Evolutionary conservation across 2,113 vertebrate genomes (phyloP).

Genomic region (Takifugu flavidus): DNA sequence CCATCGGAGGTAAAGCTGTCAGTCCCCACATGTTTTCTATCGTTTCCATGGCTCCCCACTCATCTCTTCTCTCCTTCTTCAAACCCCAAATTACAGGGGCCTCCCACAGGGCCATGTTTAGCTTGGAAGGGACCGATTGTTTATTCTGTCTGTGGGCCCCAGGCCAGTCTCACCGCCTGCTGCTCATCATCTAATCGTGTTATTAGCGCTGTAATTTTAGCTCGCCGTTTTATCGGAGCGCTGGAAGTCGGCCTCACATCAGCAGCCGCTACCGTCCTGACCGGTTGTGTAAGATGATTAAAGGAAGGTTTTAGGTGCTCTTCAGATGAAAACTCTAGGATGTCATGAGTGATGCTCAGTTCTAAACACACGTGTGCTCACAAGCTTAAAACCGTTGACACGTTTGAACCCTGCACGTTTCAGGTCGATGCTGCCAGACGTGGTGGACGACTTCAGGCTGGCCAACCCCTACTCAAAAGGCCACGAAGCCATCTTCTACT

Average conservation of each 20-base stretch:
- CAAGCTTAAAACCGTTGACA: neutral
- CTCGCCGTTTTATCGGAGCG: constrained; percentile 23
- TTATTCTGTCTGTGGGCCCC: constrained; percentile 35
- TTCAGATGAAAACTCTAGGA: neutral
- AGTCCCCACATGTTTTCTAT: constrained; percentile 11
- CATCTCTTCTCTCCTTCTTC: constrained; percentile 27
- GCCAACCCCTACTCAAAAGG: constrained; percentile 80
- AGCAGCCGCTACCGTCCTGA: constrained; percentile 3
- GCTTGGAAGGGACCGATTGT: constrained; percentile 53
- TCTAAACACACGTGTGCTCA: constrained; percentile 5
- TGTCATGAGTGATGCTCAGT: neutral
- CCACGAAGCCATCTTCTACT: constrained; percentile 96
- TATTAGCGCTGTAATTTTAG: constrained; percentile 64
- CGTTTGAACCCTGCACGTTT: constrained; percentile 18
- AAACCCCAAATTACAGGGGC: constrained; percentile 58
- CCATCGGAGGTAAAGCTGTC: constrained; percentile 1
- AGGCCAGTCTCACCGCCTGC: constrained; percentile 10
- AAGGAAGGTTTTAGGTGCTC: neutral
- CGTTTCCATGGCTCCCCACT: constrained; percentile 27
- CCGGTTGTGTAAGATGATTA: constrained; percentile 22
- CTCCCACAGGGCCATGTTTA: constrained; percentile 45
- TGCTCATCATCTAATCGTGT: constrained; percentile 55
- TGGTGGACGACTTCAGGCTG: constrained; percentile 90
- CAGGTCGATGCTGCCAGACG: constrained; percentile 97
- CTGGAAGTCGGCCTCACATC: constrained; percentile 33